Evolutionary conservation across 1,140 invertebrate genomes (phyloP).

Genomic region (Ridgeia piscesae): DNA sequence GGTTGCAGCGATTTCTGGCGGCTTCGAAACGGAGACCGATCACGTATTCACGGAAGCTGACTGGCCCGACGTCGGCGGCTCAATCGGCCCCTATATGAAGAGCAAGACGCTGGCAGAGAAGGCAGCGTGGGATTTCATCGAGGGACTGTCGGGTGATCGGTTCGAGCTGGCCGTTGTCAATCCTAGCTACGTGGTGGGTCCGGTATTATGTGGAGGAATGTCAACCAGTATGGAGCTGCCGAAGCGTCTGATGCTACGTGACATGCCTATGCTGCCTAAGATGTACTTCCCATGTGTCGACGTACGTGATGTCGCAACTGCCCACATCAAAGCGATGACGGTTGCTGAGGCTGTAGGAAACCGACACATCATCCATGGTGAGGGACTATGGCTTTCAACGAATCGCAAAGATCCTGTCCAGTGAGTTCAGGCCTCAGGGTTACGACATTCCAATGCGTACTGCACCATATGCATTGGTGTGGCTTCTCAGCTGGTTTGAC

Average conservation of each 20-base stretch:
- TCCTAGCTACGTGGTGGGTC: slow-evolving; percentile 63
- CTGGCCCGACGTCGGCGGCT: slow-evolving; percentile 58
- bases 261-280: slow-evolving; percentile 60
- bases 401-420: slow-evolving; percentile 55
- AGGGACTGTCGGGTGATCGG: slow-evolving; percentile 36
- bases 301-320: slow-evolving; percentile 64
- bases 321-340: slow-evolving; percentile 63
- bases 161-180: slow-evolving; percentile 64
- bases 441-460: slow-evolving; percentile 35
- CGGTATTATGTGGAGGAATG: slow-evolving; percentile 54
- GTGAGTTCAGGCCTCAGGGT: slow-evolving; percentile 60
- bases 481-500: slow-evolving; percentile 59
- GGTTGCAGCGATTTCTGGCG: slow-evolving; percentile 61
- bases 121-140: slow-evolving; percentile 65
- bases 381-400: slow-evolving; percentile 59
- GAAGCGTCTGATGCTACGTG: slow-evolving; percentile 57
- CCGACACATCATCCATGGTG: slow-evolving; percentile 54
- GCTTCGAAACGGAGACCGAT: slow-evolving; percentile 27
- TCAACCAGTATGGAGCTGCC: slow-evolving; percentile 33
- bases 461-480: slow-evolving; percentile 60
- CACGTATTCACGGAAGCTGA: slow-evolving; percentile 61
- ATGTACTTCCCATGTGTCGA: slow-evolving; percentile 61
- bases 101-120: slow-evolving; percentile 64
- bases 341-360: slow-evolving; percentile 57
- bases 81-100: slow-evolving; percentile 57